Evolutionary conservation across 2,888 invertebrate genomes (phyloP).

Genomic region (Scrobipalpa costella): DNA sequence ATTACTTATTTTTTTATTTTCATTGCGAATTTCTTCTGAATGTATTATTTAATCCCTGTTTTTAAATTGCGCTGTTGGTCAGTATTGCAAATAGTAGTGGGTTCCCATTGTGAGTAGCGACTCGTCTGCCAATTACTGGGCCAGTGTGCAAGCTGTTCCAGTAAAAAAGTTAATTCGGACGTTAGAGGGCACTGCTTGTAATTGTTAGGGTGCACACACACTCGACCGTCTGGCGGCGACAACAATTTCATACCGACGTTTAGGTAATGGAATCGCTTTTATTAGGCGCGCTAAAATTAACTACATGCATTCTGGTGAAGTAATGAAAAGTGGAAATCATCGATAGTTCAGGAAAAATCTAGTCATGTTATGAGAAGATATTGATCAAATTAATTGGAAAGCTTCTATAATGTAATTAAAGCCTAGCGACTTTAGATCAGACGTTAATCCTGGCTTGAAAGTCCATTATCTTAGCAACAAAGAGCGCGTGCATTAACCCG

Average conservation of each 20-base stretch:
- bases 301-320: not conserved
- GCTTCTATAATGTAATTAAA: no score
- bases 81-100: no score
- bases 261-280: constrained; percentile 38
- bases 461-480: constrained; percentile 1
- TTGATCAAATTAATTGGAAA: not conserved
- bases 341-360: not conserved
- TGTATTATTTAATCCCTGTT: not conserved
- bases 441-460: not conserved
- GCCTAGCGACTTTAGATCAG: not conserved
- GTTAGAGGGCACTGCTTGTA: constrained; percentile 24
- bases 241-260: constrained; percentile 30
- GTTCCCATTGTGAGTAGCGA: not conserved
- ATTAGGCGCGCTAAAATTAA: constrained; percentile 26
- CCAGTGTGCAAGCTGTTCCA: constrained; percentile 23
- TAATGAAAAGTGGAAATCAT: constrained; percentile 4
- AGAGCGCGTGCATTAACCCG: not conserved
- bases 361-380: not conserved
- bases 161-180: constrained; percentile 24
- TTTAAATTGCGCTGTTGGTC: no score
- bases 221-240: constrained; percentile 23
- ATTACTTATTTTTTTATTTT: not conserved
- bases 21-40: not conserved
- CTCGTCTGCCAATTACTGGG: constrained; percentile 16
- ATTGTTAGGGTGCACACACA: constrained; percentile 29